A percentile compares a stretch with the other conserved stretches of the same genome.
Evolutionary conservation across 2,888 invertebrate species (phyloP).

Genomic region (Phalera bucephala): DNA sequence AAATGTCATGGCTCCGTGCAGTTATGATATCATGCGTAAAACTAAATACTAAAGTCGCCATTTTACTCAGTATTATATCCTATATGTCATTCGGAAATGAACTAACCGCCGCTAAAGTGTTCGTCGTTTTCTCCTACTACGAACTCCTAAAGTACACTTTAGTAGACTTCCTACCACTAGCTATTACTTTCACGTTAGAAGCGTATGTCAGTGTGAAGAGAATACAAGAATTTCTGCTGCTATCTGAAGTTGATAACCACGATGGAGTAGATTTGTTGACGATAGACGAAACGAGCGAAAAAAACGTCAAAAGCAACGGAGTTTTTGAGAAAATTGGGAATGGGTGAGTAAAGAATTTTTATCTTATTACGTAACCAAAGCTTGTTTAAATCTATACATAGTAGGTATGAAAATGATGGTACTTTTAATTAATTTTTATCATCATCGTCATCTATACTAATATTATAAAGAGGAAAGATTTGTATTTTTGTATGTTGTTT

Average conservation of each 20-base stretch:
- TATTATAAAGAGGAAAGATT: no score
- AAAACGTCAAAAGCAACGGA: slow-evolving; percentile 39
- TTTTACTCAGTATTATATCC: slow-evolving; percentile 88
- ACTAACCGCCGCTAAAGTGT: slow-evolving; percentile 89
- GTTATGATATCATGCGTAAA: slow-evolving; percentile 88
- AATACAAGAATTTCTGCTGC: slow-evolving; percentile 85
- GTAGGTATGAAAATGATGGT: no score
- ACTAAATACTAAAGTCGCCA: slow-evolving; percentile 90
- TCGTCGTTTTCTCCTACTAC: slow-evolving; percentile 91
- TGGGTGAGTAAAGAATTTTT: slow-evolving; percentile 64
- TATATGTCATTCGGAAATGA: slow-evolving; percentile 85
- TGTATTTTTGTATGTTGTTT: no score
- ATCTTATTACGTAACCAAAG: no score
- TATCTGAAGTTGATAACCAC: slow-evolving; percentile 63
- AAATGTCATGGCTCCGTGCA: slow-evolving; percentile 86
- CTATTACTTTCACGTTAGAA: slow-evolving; percentile 90
- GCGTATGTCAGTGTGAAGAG: slow-evolving; percentile 88
- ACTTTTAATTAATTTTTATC: no score
- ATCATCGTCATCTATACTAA: no score
- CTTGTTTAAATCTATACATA: no score
- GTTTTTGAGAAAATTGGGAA: slow-evolving; percentile 75
- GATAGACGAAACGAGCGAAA: slow-evolving; percentile 47
- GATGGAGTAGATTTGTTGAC: slow-evolving; percentile 60
- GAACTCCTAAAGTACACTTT: slow-evolving; percentile 90
- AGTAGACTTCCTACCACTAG: slow-evolving; percentile 91